Conservation (phyloP, 1,140 invertebrate genomes). For the Drosophila bifasciata region DNA sequence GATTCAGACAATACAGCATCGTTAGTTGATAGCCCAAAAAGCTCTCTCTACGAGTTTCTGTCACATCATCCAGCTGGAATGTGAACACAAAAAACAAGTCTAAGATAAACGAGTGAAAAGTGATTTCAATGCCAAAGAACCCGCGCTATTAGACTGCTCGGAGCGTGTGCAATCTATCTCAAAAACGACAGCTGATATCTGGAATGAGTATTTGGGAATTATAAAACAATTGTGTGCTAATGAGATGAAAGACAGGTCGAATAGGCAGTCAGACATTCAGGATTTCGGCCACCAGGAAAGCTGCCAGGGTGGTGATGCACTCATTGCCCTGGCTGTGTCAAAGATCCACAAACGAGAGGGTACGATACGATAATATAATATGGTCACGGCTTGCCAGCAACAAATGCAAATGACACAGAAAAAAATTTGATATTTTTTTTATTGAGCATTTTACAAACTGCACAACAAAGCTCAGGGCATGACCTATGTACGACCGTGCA, state of each 20-base stretch:
- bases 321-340: conserved; percentile 40
- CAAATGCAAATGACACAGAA: conserved; percentile 54
- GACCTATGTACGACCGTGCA: conserved; percentile 68
- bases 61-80: conserved; percentile 61
- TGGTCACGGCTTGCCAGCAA: conserved; percentile 45
- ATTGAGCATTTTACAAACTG: conserved; percentile 79
- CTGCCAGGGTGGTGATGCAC: conserved; percentile 23
- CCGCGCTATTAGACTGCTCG: conserved; percentile 13
- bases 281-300: conserved; percentile 42
- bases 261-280: not conserved
- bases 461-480: conserved; percentile 72
- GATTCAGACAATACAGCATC: conserved; percentile 32
- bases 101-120: conserved; percentile 55
- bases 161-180: conserved; percentile 38
- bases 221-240: conserved; percentile 70
- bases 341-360: conserved; percentile 21
- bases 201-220: conserved; percentile 44
- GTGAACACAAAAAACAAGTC: conserved; percentile 23
- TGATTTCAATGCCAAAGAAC: conserved; percentile 49
- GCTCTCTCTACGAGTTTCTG: not conserved
- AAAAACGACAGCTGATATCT: conserved; percentile 44
- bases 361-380: conserved; percentile 37
- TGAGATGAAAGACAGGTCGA: conserved; percentile 63
- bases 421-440: conserved; percentile 71
- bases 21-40: conserved; percentile 54